These are phyloP conservation scores for Electrophaes corylata DNA, from an alignment of 2,888 invertebrate genomes.

Conservation along the genomic window DNA sequence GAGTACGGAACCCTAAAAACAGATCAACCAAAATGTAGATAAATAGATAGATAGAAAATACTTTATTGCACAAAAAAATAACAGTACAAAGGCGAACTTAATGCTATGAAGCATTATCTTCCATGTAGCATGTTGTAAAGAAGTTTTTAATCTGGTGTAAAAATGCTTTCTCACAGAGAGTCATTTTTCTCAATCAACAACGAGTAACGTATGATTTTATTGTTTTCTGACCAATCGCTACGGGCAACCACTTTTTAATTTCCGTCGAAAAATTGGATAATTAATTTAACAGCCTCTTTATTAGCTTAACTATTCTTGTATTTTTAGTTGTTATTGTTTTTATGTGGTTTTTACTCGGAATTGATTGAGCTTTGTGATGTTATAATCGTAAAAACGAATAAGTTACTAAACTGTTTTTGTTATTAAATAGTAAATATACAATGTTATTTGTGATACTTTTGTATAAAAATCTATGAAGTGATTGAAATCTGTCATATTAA, in stretches of 20 bases:
- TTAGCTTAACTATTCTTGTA: conserved; percentile 62
- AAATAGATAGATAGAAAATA: too few species aligned
- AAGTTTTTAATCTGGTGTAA: conserved; percentile 60
- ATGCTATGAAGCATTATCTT: too few species aligned
- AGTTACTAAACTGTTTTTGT: too few species aligned
- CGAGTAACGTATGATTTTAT: conserved; percentile 72
- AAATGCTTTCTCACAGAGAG: conserved; percentile 69
- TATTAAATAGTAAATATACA: too few species aligned
- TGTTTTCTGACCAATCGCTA: conserved; percentile 75
- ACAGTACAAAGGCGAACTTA: too few species aligned
- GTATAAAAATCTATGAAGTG: too few species aligned
- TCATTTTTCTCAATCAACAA: conserved; percentile 82
- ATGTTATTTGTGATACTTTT: too few species aligned
- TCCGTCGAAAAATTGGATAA: conserved; percentile 63
- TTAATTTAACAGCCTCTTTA: conserved; percentile 79
- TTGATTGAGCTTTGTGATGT: conserved; percentile 63
- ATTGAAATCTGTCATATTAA: too few species aligned
- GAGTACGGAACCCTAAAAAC: too few species aligned
- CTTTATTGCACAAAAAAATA: too few species aligned
- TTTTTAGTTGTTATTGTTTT: conserved; percentile 13
- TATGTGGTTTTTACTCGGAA: conserved; percentile 64
- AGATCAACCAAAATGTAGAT: too few species aligned
- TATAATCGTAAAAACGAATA: background rate
- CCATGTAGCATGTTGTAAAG: conserved; percentile 61
- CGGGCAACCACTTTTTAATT: conserved; percentile 53